Conservation (phyloP, 1,140 invertebrate species). For the Drosophila prosaltans region DNA sequence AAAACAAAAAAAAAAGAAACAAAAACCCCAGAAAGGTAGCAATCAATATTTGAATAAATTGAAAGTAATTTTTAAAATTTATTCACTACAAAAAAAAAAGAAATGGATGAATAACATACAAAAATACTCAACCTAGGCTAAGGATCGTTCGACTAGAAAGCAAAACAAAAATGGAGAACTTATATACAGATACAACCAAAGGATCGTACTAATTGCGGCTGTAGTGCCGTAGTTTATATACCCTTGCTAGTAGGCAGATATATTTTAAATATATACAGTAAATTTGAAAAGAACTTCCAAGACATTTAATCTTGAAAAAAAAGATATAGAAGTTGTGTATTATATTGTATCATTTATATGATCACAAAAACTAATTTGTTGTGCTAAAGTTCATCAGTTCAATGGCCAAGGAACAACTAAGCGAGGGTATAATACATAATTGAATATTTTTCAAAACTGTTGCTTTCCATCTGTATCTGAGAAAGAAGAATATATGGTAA, state of each 20-base stretch:
- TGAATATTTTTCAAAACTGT: slow-evolving; percentile 30
- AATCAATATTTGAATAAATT: slow-evolving; percentile 55
- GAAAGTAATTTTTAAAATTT: slow-evolving; percentile 65
- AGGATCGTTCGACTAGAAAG: slow-evolving; percentile 38
- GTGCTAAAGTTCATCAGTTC: too few relatives aligned
- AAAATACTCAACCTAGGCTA: slow-evolving; percentile 59
- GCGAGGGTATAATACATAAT: not conserved
- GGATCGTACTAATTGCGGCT: not conserved
- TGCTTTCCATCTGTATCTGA: slow-evolving; percentile 29
- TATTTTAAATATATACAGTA: too few relatives aligned
- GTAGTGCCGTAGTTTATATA: not conserved
- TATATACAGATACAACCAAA: not conserved
- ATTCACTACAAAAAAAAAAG: slow-evolving; percentile 50
- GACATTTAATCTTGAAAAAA: too few relatives aligned
- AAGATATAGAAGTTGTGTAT: too few relatives aligned
- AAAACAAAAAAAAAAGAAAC: slow-evolving; percentile 28
- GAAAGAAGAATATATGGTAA: slow-evolving; percentile 10
- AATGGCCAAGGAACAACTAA: not conserved
- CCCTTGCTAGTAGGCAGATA: not conserved
- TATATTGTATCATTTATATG: too few relatives aligned
- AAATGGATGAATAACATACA: slow-evolving; percentile 22
- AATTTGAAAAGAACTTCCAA: too few relatives aligned
- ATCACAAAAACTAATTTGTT: too few relatives aligned
- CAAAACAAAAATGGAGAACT: not conserved
- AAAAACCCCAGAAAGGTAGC: slow-evolving; percentile 28